Evolutionary conservation across 2,797 vertebrate species (phyloP), one percentile per base, ranked within the genome.

Genomic region (Acrossocheilus fasciatus): DNA sequence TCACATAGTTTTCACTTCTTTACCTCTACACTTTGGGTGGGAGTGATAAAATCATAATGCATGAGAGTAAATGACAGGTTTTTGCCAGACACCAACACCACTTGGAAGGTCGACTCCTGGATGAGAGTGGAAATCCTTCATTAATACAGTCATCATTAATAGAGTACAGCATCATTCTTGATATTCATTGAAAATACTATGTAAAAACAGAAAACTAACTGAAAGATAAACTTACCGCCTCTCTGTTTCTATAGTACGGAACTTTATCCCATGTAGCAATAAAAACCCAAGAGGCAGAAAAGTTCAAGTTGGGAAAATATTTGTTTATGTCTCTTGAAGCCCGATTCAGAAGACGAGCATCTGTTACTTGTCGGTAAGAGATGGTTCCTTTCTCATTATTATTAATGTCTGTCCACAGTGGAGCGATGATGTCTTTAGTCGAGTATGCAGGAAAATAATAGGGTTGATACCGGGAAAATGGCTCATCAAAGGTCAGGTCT

Each of bases 221-320:
- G 1, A 23, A 47, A 26, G 4, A 30, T 69, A 18, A n/a, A 34
- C 36, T 2, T 34, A 68, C 66, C 15, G 52, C 1, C 4, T 12
- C 2, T 0, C 2, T 59, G 11, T 26, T 1, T 70, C 1, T 1
- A 82, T 0, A 82, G 23, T 70, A 82, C 1, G 80, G 17, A 9
- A 81, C 79, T 81, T 68, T 81, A 45, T 81, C 54, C 85, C 85
- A 86, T 8, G 78, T 86, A 18, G 39, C 79, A 6, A 75, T n/a
- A 17, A 87, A 78, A 39, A 78, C 62, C 81, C 86, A 87, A 0
- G 81, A 66, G 8, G 86, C 64, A 64, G 17, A 0, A 20, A 84
- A 87, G 2, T 70, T 64, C 4, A 72, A 12, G 0, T 72, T 34
- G 0, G 81, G 75, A 12, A 54, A 83, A 59, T 78, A 59, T 15